Base-by-base conservation (phyloP, 2,113 vertebrate genomes). In the Ageneiosus marmoratus region DNA sequence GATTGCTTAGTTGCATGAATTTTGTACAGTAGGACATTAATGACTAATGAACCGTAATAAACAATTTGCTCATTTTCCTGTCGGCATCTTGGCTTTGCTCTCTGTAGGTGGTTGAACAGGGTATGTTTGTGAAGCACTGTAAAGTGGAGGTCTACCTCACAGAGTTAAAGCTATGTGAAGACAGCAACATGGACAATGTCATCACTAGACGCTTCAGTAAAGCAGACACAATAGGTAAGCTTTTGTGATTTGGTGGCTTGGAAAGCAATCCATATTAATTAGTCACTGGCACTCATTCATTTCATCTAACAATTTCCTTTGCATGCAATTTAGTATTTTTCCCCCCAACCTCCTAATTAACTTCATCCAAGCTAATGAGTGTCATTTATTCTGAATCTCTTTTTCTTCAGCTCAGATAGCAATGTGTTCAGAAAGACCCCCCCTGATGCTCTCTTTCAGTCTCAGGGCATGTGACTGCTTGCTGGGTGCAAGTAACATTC, bases 51-150 rank as follows among this genome's bases (percentile, higher is more conserved):
- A 46, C 15, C 18, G 51, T 48, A 5, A 3, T 2, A 29, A 34
- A 62, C n/a, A 15, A n/a, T 34, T 50, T 41, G 37, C 18, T 76
- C 10, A 22, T 73, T 27, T 81, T 20, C 13, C 34, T 4, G n/a
- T 79, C 8, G 12, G 48, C 29, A 29, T 46, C 13, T 63, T 44
- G 80, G 20, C 62, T 34, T n/a, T 81, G 55, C 77, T 50, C 24
- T 73, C 8, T 85, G 56, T 91, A 99, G 97, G 97, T 99, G 77
- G 96, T 99, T 88, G 98, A 99, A 92, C 97, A 99, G 94, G 98
- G 97, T 91, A 99, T 99, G 98, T 99, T 98, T 92, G 97, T 99
- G 89, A 99, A 99, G 90, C 97, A 99, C 94, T 99, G 97, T 93
- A 99, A 99, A 93, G 98, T 99, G 89, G 98, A 99, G 92, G 98